Evolutionary conservation across 2,113 vertebrate species (phyloP).

Genomic region (Thryonomys swinderianus): DNA sequence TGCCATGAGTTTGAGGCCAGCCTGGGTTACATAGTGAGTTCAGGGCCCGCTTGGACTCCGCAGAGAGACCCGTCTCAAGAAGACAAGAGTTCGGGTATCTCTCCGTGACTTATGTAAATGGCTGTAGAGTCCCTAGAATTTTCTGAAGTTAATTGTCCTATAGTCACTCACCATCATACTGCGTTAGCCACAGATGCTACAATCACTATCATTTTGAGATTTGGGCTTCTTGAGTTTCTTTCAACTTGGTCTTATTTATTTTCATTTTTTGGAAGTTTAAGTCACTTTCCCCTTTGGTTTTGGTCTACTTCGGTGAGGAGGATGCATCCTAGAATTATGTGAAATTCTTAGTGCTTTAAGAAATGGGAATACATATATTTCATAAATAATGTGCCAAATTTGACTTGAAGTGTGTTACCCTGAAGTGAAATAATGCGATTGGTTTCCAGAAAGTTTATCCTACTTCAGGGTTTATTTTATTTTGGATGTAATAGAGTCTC

Average conservation of each 20-base stretch:
- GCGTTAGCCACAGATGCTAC: neutral
- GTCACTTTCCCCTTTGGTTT: neutral
- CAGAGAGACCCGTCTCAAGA: no score
- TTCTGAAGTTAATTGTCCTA: conserved; percentile 38
- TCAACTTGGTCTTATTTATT: neutral
- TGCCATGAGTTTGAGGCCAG: no score
- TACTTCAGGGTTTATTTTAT: neutral
- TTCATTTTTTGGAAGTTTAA: neutral
- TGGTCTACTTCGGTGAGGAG: neutral
- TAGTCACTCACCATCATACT: neutral
- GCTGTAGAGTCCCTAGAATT: neutral
- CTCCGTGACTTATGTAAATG: conserved; percentile 39
- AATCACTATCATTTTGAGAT: neutral
- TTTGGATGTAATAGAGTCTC: neutral
- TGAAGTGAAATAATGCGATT: neutral
- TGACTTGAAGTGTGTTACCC: neutral
- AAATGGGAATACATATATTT: neutral
- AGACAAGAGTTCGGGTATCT: neutral
- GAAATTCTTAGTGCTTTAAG: conserved; percentile 19
- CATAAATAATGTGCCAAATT: neutral
- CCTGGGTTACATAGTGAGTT: no score
- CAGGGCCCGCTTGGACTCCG: no score
- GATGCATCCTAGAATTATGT: neutral
- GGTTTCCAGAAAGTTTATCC: neutral
- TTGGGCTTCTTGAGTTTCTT: neutral